These are phyloP conservation scores for Protobothrops mucrosquamatus DNA, from an alignment of 2,113 vertebrate genomes.

Conservation along the genomic window DNA sequence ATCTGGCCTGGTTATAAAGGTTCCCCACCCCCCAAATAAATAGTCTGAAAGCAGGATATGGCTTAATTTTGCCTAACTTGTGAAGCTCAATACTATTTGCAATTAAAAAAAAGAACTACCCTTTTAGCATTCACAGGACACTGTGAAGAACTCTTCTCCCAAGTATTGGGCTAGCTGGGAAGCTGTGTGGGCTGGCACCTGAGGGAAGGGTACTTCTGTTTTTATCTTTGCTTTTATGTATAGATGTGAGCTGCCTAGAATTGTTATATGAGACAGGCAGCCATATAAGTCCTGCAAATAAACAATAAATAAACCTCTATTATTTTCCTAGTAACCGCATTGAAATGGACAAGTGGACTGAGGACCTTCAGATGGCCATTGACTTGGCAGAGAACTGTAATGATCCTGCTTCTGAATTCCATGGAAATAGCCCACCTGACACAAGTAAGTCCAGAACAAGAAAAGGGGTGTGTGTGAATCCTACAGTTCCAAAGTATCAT, in stretches of 20 bases:
- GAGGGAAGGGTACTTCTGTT: neutral
- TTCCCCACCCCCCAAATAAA: neutral
- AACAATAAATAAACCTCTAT: neutral
- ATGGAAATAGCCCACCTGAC: slow-evolving; percentile 80
- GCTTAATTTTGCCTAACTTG: neutral
- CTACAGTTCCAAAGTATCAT: neutral
- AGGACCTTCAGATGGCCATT: slow-evolving; percentile 90
- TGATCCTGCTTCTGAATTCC: slow-evolving; percentile 76
- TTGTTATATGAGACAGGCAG: neutral
- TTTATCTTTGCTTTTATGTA: neutral
- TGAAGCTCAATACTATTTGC: neutral
- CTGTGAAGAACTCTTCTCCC: neutral
- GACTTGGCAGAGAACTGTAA: slow-evolving; percentile 85
- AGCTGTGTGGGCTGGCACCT: neutral
- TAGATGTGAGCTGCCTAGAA: neutral
- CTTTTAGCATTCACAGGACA: neutral
- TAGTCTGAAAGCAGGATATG: neutral
- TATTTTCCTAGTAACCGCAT: slow-evolving; percentile 71
- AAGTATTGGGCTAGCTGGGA: neutral
- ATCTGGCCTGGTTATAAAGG: neutral
- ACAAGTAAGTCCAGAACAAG: slow-evolving; percentile 80
- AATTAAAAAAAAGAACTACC: slow-evolving; percentile 18
- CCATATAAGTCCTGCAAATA: neutral
- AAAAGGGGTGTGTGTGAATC: neutral
- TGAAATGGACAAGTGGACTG: slow-evolving; percentile 96